These are phyloP conservation scores for Acanthosepion pharaonis DNA, from an alignment of 2,888 invertebrate genomes.

Conservation along the genomic window DNA sequence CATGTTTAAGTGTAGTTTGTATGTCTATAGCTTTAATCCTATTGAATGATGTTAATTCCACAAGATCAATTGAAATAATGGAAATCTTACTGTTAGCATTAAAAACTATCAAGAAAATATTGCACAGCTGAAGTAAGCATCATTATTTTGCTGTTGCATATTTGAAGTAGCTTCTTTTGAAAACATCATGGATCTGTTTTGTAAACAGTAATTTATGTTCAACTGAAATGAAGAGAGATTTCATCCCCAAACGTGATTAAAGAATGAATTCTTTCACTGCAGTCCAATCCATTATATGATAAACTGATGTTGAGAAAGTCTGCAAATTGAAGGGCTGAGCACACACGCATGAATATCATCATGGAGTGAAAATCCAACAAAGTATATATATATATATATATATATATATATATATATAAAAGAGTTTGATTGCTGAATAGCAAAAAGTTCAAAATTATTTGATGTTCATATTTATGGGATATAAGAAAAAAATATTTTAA, in stretches of 20 bases:
- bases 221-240: constrained; percentile 9
- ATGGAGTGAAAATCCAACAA: not conserved
- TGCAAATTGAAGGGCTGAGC: not conserved
- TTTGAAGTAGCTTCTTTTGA: not conserved
- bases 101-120: not conserved
- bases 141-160: not conserved
- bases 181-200: not conserved
- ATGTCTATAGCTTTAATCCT: too few species aligned
- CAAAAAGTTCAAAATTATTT: not conserved
- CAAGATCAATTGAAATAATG: too few species aligned
- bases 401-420: too few species aligned
- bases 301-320: not conserved
- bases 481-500: not conserved
- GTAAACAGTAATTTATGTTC: not conserved
- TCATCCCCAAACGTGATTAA: not conserved
- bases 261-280: not conserved
- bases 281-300: not conserved
- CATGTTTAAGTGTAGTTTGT: too few species aligned
- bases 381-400: too few species aligned
- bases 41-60: too few species aligned
- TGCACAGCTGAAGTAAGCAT: not conserved
- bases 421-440: not conserved
- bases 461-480: not conserved
- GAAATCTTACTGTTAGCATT: too few species aligned
- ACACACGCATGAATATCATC: not conserved